These are phyloP conservation scores for Eupithecia centaureata DNA, from an alignment of 2,888 invertebrate species.

Conservation along the genomic window DNA sequence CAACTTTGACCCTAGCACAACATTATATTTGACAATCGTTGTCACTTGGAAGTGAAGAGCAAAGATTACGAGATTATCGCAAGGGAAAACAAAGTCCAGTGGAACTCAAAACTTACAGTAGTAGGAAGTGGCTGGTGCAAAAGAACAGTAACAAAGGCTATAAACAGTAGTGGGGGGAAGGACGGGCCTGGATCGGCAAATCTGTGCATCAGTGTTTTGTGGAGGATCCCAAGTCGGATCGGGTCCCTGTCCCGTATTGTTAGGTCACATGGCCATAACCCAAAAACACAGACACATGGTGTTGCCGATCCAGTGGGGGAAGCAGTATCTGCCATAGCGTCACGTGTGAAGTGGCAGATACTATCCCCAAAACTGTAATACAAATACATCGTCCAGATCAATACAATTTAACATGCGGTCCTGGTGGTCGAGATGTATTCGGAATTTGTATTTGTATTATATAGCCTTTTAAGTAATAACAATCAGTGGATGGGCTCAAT, in stretches of 20 bases:
- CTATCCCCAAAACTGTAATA: neutral
- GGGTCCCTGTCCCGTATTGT: no score
- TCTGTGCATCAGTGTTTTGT: neutral
- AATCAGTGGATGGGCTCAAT: neutral
- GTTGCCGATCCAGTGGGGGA: slow-evolving; percentile 1
- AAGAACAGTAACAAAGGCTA: neutral
- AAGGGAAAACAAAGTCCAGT: neutral
- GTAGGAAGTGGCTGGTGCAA: no score
- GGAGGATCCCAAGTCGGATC: neutral
- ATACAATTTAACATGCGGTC: neutral
- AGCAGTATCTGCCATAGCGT: neutral
- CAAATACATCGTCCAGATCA: neutral
- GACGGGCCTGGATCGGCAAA: neutral
- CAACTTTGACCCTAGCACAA: no score
- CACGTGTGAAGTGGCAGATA: neutral
- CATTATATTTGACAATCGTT: neutral
- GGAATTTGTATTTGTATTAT: neutral
- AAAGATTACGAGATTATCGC: neutral
- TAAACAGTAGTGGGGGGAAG: neutral
- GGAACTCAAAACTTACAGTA: neutral
- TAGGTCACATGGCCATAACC: neutral
- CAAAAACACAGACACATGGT: neutral
- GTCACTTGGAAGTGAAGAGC: neutral
- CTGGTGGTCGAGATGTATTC: neutral
- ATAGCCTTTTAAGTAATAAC: neutral